Evolutionary conservation across 2,888 invertebrate species (phyloP), one percentile per base, ranked within the genome.

Genomic region (Eurois occulta): DNA sequence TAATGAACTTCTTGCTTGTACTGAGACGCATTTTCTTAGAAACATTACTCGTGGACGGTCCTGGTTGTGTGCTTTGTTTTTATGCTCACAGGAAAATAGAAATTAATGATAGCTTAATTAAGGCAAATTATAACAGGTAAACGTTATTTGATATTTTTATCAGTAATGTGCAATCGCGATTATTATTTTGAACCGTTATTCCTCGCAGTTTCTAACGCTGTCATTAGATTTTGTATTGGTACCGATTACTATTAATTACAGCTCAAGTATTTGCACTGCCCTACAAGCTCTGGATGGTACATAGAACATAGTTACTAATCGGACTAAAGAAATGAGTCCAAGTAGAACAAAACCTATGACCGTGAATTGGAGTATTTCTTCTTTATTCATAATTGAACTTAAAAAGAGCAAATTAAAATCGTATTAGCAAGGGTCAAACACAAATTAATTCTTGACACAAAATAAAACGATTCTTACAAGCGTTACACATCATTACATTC

Each of bases 1-100:
- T 93, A 94, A 94, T 91, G 90, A 92, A 91, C 91, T 91, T 90
- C 88, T 88, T 88, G 88, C 88, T 86, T 87, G 84, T 89, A 87
- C 79, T 72, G 62, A 88, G 85, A 83, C 86, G 88, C 84, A 83
- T 78, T 87, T 87, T 88, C 86, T 83, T 75, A 82, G 87, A 86
- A 86, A 82, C 85, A 73, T 86, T 87, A 73, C 71, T 75, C 55
- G 69, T 64, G 68, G 55, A 70, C 48, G 80, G 71, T 85, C 72
- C 67, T 43, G 71, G 72, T 77, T 84, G 71, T 71, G 68, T 60
- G 80, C 73, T 65, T 80, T 80, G 67, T 75, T 82, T 81, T 74
- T 77, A 78, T 72, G 70, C 48, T 75, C 24, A 43, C 60, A 65
- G 58, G 70, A 67, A 72, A 72, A 67, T 75, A 66, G 46, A 81